Conservation (phyloP, 53 echinoderm and acorn worm genomes). For the Apostichopus leukothele region DNA sequence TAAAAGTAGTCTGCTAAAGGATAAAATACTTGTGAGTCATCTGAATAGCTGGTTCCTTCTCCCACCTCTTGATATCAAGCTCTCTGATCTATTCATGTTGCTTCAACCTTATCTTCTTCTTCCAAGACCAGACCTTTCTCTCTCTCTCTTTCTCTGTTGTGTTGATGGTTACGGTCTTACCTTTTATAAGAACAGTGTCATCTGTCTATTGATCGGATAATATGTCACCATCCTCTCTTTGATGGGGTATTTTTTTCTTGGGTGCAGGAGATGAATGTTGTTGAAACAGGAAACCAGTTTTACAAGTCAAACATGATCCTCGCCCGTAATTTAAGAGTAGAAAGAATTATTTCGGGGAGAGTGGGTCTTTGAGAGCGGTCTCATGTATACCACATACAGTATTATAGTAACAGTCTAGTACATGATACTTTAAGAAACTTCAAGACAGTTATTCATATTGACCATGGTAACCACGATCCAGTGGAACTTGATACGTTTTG, state of each 20-base stretch:
- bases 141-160: background rate
- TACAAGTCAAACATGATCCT: background rate
- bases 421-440: no score
- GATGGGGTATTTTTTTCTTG: background rate
- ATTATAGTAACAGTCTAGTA: no score
- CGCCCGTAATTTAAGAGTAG: no score
- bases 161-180: background rate
- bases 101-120: background rate
- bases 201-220: background rate
- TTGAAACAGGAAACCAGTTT: background rate
- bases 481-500: no score
- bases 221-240: background rate
- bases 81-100: background rate
- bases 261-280: background rate
- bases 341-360: no score
- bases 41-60: constrained; percentile 20
- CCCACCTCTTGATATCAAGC: constrained; percentile 25
- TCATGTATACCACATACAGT: no score
- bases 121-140: background rate
- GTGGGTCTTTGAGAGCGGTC: no score
- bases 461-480: no score
- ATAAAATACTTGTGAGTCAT: constrained; percentile 23
- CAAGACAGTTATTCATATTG: no score
- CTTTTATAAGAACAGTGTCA: background rate
- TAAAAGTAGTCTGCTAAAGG: background rate